Percentiles rank a stretch among this genome's conserved stretches.
Evolutionary conservation across 2,797 vertebrate genomes (phyloP).

Genomic region (Melanotaenia nigrans): DNA sequence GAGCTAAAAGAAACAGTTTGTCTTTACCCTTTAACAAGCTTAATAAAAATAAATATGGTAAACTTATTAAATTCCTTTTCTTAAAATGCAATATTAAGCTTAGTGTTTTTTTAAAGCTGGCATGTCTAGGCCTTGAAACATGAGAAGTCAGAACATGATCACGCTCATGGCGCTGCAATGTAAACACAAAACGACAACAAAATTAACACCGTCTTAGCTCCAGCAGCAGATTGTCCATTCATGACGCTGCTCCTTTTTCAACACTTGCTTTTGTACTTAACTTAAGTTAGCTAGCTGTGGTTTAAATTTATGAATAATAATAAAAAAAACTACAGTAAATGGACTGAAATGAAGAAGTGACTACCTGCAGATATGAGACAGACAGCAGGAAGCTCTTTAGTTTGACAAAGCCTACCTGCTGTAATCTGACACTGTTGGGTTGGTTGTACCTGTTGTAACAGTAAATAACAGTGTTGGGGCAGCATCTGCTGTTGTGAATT

Average conservation of each 20-base stretch:
- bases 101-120: slow-evolving; percentile 9
- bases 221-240: slow-evolving; percentile 2
- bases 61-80: background rate
- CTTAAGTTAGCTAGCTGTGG: background rate
- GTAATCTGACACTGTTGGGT: slow-evolving; percentile 9
- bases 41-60: background rate
- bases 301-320: background rate
- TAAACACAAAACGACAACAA: slow-evolving; percentile 39
- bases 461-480: slow-evolving; percentile 6
- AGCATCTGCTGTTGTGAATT: slow-evolving; percentile 9
- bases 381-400: slow-evolving; percentile 5
- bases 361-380: slow-evolving; percentile 4
- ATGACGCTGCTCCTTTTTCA: slow-evolving; percentile 3
- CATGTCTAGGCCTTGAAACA: slow-evolving; percentile 7
- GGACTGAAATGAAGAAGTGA: background rate
- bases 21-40: background rate
- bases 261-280: slow-evolving; percentile 1
- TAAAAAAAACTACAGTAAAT: background rate
- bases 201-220: slow-evolving; percentile 2
- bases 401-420: background rate
- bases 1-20: background rate
- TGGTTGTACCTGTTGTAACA: slow-evolving; percentile 12
- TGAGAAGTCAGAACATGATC: slow-evolving; percentile 15
- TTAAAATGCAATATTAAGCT: background rate
- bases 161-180: slow-evolving; percentile 21